Base-by-base conservation (phyloP, 2,797 vertebrate species). In the Cynodonichthys magdalenae region DNA sequence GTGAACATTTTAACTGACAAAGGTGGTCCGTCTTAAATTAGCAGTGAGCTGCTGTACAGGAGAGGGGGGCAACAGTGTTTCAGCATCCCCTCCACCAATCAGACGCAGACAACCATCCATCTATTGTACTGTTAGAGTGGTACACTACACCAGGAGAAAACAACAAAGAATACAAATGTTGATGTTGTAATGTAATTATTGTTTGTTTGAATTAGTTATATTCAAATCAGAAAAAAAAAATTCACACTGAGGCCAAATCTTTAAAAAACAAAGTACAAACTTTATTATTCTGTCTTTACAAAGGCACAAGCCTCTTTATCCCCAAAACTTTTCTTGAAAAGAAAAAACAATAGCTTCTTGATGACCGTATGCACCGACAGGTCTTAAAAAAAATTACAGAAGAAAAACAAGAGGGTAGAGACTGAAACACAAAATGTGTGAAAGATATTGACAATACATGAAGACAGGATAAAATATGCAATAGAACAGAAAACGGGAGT, bases 251-350 rank as follows among this genome's bases (percentile, higher is more conserved):
- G 62, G 56, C 67, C 34, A 67, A 68, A 59, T 70, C 53, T 92
- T 89, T 97, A 97, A 95, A 98, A 98, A 99, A 98, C 95, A 95
- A 97, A 96, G 96, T 99, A 99, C 96, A 99, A 99, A 99, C 94
- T 99, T 99, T 99, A 98, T 99, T 98, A 96, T 96, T 94, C 94
- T 96, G 95, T 97, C 95, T 99, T 98, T 98, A 97, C 96, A 98
- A 99, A 98, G 96, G 96, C 97, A 96, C 92, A 64, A 91, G 94
- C 94, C 95, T 96, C 93, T 94, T 95, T 94, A 93, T 90, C 94
- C 94, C 83, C 86, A 71, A 90, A 90, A 89, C 91, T 88, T 91
- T 92, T 90, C 91, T 91, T 94, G 59, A 39, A 65, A 83, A 80
- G 95, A 96, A 96, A 93, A 94, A 93, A 94, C 60, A 95, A 96